A percentile compares a stretch with the other conserved stretches of the same genome.
Conservation (phyloP, 2,797 vertebrate genomes). For the Neosilurus hyrtlii region DNA sequence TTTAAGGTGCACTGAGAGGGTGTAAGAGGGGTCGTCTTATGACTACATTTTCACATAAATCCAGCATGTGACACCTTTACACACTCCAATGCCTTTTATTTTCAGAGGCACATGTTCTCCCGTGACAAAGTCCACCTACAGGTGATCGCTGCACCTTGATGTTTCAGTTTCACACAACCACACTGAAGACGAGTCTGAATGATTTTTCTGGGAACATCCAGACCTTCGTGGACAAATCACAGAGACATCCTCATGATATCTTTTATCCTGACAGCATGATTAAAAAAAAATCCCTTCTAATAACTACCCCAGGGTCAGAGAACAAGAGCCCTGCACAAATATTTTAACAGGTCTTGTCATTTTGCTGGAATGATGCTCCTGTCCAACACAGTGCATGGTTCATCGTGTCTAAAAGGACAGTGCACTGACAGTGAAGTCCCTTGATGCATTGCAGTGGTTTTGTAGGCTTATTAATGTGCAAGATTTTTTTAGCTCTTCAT, state of each 20-base stretch:
- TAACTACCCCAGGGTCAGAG: background rate
- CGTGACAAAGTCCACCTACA: slow-evolving; percentile 60
- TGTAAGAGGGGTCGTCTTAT: slow-evolving; percentile 58
- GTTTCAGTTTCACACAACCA: background rate
- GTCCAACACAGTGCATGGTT: background rate
- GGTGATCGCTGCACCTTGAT: background rate
- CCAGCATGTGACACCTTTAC: slow-evolving; percentile 55
- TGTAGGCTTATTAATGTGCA: too few relatives aligned
- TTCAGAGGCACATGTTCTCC: slow-evolving; percentile 65
- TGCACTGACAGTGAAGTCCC: background rate
- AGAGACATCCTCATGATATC: background rate
- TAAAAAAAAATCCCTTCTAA: slow-evolving; percentile 8
- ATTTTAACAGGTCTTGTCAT: background rate
- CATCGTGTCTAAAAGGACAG: background rate
- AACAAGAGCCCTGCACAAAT: background rate
- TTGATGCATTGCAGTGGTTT: background rate
- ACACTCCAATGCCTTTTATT: slow-evolving; percentile 53
- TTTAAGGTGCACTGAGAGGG: background rate
- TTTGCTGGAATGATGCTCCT: too few relatives aligned
- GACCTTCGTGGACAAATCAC: background rate
- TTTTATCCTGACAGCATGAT: background rate
- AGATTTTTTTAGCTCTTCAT: background rate
- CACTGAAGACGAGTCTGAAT: background rate
- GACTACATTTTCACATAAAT: slow-evolving; percentile 61
- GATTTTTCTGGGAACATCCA: background rate